Base-by-base conservation (phyloP, 2,797 vertebrate genomes). In the Pristis pectinata region DNA sequence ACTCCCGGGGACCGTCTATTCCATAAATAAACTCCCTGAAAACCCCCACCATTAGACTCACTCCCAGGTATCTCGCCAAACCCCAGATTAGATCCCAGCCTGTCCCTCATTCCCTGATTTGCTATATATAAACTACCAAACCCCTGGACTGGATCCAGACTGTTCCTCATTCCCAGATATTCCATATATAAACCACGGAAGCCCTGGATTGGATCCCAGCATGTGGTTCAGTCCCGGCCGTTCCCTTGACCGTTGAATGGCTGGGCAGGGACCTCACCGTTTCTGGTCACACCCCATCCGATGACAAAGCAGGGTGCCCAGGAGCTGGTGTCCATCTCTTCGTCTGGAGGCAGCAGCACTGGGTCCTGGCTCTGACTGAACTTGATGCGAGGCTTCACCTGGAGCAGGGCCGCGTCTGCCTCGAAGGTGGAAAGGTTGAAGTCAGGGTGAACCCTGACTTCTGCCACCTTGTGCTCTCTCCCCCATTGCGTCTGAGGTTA, bases 321-420 rank as follows among this genome's bases (percentile, higher is more conserved):
- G 17, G 6, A 8, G 0, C 2, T 0, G 17, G 22, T 0, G 59
- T 64, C 1, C 4, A 64, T 22, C 6, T 0, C 8, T 1, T 9
- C 17, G 4, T 5, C 24, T 0, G 61, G 59, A 19, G 87, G 87
- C 7, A 91, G 59, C 0, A 67, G n/a, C 0, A 91, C 87, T 0
- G 87, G 87, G 59, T 22, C 8, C 17, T 64, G 59, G 87, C 64
- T n/a, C 0, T 7, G 7, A 3, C 17, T 7, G 87, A 64, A 67
- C 15, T 6, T 0, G 87, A 91, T 91, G 0, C 6, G 34, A 0
- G 34, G 0, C n/a, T 67, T 41, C 34, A 91, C 34, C 17, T 22
- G 59, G 15, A 91, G 59, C 7, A 91, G 3, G 5, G n/a, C 17
- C 6, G 91, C 22, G 59, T 91, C 87, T 3, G 37, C 41, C 6